Evolutionary conservation across 2,888 invertebrate genomes (phyloP), one percentile per base, ranked within the genome.

Genomic region (Leucania comma): DNA sequence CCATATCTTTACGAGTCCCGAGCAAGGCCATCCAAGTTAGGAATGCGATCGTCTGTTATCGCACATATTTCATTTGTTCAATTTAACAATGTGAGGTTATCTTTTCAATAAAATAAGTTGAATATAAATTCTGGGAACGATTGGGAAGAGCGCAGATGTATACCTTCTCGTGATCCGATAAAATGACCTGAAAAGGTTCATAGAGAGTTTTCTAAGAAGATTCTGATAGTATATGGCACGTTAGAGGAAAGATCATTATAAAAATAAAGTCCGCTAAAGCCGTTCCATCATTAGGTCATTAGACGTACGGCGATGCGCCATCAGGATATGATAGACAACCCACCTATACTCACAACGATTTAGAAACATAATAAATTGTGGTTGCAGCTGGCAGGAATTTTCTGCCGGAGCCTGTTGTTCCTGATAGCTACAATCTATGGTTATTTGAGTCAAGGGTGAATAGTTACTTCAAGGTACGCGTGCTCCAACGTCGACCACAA

Each of bases 51-150:
- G 78, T 74, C 82, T 80, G 77, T 74, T 66, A 80, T 83, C 82
- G 81, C 81, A 84, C 78, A 83, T 83, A 84, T 79, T 68, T 72
- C 70, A 72, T 81, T 81, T 70, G 78, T 65, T 81, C 75, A 84
- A 80, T 84, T 80, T 72, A 83, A 72, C 67, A 65, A 59, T 65
- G 26, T 79, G 51, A 62, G 61, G 67, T 65, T 79, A 81, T 68
- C 81, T 68, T 42, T 26, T 54, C 65, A 61, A 77, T 82, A 81
- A 71, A 84, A 82, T 70, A 80, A 82, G 78, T 65, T 66, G 65
- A 73, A 78, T 68, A 65, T 70, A 70, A 78, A 78, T 83, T 72
- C 72, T 81, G 78, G 77, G 81, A 84, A 79, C 78, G 84, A 87
- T 88, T 87, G 85, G 76, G 81, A 35, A 12, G 20, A 22, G 24